phyloP scores from a whole-genome alignment of 2,113 vertebrate species.

The Collichthys lucidus region DNA sequence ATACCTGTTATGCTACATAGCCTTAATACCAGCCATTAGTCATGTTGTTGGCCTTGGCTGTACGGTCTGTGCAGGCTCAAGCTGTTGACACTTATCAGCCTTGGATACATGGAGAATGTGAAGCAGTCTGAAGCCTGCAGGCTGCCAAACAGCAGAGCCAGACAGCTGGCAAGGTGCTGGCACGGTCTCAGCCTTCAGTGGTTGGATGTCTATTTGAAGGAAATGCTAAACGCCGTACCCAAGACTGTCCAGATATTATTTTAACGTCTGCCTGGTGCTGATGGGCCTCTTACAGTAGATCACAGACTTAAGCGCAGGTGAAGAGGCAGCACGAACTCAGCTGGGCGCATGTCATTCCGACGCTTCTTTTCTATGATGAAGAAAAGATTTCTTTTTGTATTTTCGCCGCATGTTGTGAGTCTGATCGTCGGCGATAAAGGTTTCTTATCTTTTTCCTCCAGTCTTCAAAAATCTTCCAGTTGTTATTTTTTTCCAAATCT shows the following conservation, averaged over 20 bases:
- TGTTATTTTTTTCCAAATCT: background rate
- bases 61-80: conserved; percentile 31
- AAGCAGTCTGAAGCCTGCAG: conserved; percentile 24
- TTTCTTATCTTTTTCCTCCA: background rate
- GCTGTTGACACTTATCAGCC: conserved; percentile 61
- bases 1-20: conserved; percentile 37
- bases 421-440: conserved; percentile 15
- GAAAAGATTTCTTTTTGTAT: background rate
- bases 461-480: background rate
- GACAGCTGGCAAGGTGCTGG: conserved; percentile 40
- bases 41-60: conserved; percentile 45
- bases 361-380: background rate
- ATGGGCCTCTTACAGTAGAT: background rate
- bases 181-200: background rate
- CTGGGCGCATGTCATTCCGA: background rate
- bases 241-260: background rate
- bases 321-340: background rate
- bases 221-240: background rate
- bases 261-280: background rate
- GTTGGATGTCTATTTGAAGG: conserved; percentile 15
- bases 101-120: conserved; percentile 8
- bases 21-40: conserved; percentile 56
- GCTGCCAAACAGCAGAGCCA: conserved; percentile 40
- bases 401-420: background rate
- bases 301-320: background rate